phyloP scores from a whole-genome alignment of 2,113 vertebrate genomes.

The Scomber scombrus region DNA sequence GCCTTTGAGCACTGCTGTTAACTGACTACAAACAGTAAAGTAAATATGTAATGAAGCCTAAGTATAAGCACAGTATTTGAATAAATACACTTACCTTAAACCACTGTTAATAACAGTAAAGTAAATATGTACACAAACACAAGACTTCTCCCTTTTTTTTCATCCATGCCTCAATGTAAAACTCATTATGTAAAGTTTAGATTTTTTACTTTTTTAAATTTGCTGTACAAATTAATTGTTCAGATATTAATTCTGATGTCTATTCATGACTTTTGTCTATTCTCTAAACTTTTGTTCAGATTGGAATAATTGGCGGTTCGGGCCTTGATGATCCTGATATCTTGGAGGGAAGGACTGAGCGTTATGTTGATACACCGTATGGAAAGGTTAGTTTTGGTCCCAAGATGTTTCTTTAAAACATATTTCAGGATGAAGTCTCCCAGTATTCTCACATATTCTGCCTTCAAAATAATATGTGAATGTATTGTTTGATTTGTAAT shows the following conservation, averaged over 20 bases:
- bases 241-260: neutral
- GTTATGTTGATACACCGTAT: constrained; percentile 94
- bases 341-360: constrained; percentile 94
- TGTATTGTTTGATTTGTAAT: neutral
- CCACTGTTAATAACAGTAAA: too few species aligned
- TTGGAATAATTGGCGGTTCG: constrained; percentile 97
- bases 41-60: neutral
- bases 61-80: too few species aligned
- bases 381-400: constrained; percentile 89
- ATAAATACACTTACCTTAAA: neutral
- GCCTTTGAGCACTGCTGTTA: neutral
- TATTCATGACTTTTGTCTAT: neutral
- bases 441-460: neutral
- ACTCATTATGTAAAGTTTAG: neutral
- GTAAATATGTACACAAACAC: neutral
- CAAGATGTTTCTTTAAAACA: neutral
- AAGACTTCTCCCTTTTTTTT: neutral
- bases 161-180: neutral
- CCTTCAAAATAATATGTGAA: neutral
- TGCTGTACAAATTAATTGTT: too few species aligned
- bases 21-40: neutral
- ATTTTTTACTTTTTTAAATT: too few species aligned
- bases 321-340: constrained; percentile 97
- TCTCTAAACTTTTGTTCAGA: constrained; percentile 77
- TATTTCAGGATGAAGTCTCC: neutral